These are phyloP conservation scores for Drosophila neonasuta DNA, from an alignment of 2,888 invertebrate species.

Conservation along the genomic window DNA sequence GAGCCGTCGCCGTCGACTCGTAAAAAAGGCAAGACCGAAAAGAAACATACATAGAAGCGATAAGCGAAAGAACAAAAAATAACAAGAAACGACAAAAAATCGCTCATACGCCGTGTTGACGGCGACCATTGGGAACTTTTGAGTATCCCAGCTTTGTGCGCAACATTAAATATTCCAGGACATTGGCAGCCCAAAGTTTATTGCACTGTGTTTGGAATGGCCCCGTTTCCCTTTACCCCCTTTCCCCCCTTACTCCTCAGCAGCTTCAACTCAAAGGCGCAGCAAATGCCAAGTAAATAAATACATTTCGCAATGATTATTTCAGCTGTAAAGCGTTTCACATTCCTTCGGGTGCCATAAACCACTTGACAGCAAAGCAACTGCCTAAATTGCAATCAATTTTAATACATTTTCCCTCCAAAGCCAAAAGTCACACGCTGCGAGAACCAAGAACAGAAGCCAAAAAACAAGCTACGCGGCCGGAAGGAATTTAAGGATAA, in stretches of 20 bases:
- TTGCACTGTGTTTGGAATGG: slow-evolving; percentile 38
- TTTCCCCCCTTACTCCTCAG: no score
- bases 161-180: slow-evolving; percentile 66
- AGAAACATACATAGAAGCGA: slow-evolving; percentile 10
- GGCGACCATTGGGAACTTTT: slow-evolving; percentile 23
- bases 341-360: slow-evolving; percentile 71
- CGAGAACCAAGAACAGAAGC: slow-evolving; percentile 10
- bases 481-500: slow-evolving; percentile 21
- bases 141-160: slow-evolving; percentile 11
- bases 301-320: slow-evolving; percentile 68
- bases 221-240: not conserved
- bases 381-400: slow-evolving; percentile 68
- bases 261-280: not conserved
- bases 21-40: slow-evolving; percentile 30
- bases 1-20: slow-evolving; percentile 21
- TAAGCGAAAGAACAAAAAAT: slow-evolving; percentile 34
- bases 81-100: slow-evolving; percentile 30
- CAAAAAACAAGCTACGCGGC: not conserved
- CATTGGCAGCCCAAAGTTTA: slow-evolving; percentile 46
- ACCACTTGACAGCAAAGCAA: slow-evolving; percentile 49
- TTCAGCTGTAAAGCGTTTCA: slow-evolving; percentile 49
- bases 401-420: slow-evolving; percentile 43
- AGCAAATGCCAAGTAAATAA: slow-evolving; percentile 46
- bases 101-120: slow-evolving; percentile 64
- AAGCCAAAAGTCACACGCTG: slow-evolving; percentile 29